phyloP scores from a whole-genome alignment of 2,888 invertebrate genomes.

The Cryptus armator region DNA sequence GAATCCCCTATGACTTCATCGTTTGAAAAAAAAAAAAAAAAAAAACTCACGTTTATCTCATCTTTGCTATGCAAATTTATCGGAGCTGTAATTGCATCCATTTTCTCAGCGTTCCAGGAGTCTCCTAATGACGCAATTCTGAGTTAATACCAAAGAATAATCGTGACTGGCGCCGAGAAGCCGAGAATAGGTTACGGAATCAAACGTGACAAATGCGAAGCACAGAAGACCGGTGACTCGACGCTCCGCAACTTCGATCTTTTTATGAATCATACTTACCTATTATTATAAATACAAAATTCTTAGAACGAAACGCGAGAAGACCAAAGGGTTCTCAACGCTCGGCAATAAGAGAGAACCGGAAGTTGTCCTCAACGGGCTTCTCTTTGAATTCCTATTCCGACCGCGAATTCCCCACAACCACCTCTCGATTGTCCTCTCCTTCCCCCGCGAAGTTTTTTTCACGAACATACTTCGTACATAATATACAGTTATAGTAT shows the following conservation, averaged over 20 bases:
- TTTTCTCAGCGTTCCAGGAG: not conserved
- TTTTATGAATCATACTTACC: conserved; percentile 55
- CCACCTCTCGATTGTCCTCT: conserved; percentile 7
- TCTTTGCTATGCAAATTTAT: not conserved
- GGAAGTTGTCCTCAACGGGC: conserved; percentile 58
- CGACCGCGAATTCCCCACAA: not conserved
- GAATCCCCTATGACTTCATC: not conserved
- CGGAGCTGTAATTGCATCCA: not conserved
- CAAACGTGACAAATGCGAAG: conserved; percentile 19
- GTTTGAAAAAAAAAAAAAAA: not conserved
- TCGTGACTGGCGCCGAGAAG: conserved; percentile 8
- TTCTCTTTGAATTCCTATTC: conserved; percentile 40
- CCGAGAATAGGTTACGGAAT: conserved; percentile 28
- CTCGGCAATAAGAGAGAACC: conserved; percentile 17
- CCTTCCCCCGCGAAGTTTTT: conserved; percentile 9
- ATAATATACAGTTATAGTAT: not conserved
- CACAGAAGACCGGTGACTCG: conserved; percentile 35
- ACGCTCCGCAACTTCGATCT: conserved; percentile 12
- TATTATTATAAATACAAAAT: conserved; percentile 29
- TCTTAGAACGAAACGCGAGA: not conserved
- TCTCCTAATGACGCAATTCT: conserved; percentile 31
- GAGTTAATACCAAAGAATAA: conserved; percentile 39
- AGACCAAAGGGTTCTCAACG: not conserved
- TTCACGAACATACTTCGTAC: not conserved
- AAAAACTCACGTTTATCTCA: not conserved